Evolutionary conservation across 2,888 invertebrate species (phyloP), one percentile per base, ranked within the genome.

Genomic region (Melanostoma scalare): DNA sequence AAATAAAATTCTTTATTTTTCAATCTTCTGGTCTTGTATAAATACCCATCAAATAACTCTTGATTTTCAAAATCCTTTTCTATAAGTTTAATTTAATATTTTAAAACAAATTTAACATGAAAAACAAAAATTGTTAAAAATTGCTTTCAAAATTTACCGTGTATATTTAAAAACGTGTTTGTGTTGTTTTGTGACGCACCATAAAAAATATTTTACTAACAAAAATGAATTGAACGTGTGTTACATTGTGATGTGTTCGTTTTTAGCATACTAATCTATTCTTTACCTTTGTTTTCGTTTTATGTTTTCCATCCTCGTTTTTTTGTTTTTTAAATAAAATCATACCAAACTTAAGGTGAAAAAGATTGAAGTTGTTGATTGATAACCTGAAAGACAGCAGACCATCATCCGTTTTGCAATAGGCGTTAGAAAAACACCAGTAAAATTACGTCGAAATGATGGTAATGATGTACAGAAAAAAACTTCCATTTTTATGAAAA

Each of bases 11-110:
- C 55, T 60, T 67, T 35, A 58, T 30, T n/a, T 63, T 63, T 63
- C 38, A 35, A 78, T 85, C 86, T 86, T 86, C 86, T 86, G 86
- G 86, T 86, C 86, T 86, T 86, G 86, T 86, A 86, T 84, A 86
- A 86, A 86, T 86, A 86, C 78, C 86, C 85, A 73, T 76, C 85
- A 76, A 85, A 85, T 76, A 80, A 79, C 65, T 75, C 44, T 81
- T 63, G 65, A 30, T 50, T 67, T 55, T 65, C 65, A 38, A 44
- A 65, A 71, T 63, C 67, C 10, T 69, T 50, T 68, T 46, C 10
- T 74, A 40, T 68, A 60, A 42, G 58, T 44, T 68, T 36, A 48
- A 55, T n/a, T 20, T 44, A 30, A 9, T 48, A 42, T 48, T 33
- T 58, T 40, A 48, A 48, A 31, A 55, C 35, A 48, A 33, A 63